Evolutionary conservation across 2,113 vertebrate genomes (phyloP).

Genomic region (Pantherophis guttatus): DNA sequence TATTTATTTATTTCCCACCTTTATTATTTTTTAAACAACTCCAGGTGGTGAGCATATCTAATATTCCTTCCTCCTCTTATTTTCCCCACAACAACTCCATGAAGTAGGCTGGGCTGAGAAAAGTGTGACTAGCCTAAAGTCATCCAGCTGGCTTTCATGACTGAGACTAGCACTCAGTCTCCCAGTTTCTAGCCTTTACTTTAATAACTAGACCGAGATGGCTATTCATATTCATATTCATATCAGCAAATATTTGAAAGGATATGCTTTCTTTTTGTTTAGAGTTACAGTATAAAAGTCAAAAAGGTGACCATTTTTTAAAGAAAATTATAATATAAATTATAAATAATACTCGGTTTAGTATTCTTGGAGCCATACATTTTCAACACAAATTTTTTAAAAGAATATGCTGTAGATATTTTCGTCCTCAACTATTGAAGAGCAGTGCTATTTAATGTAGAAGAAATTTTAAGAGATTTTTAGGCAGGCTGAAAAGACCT

Average conservation of each 20-base stretch:
- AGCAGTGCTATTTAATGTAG: not conserved
- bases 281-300: not conserved
- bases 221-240: not conserved
- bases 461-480: not conserved
- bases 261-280: not conserved
- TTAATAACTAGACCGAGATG: not conserved
- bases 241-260: not conserved
- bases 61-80: not conserved
- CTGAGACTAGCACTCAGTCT: not conserved
- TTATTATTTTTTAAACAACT: not conserved
- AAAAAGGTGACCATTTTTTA: not conserved
- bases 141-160: not conserved
- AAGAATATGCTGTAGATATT: slow-evolving; percentile 37
- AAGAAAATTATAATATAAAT: slow-evolving; percentile 33
- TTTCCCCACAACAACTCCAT: not conserved
- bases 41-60: not conserved
- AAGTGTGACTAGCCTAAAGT: not conserved
- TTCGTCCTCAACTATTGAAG: slow-evolving; percentile 23
- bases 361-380: not conserved
- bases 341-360: slow-evolving; percentile 37
- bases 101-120: not conserved
- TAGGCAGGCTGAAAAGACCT: not conserved
- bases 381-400: slow-evolving; percentile 25
- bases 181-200: not conserved
- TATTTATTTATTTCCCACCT: not conserved